Evolutionary conservation across 1,140 invertebrate genomes (phyloP).

Genomic region (Formica exsecta): DNA sequence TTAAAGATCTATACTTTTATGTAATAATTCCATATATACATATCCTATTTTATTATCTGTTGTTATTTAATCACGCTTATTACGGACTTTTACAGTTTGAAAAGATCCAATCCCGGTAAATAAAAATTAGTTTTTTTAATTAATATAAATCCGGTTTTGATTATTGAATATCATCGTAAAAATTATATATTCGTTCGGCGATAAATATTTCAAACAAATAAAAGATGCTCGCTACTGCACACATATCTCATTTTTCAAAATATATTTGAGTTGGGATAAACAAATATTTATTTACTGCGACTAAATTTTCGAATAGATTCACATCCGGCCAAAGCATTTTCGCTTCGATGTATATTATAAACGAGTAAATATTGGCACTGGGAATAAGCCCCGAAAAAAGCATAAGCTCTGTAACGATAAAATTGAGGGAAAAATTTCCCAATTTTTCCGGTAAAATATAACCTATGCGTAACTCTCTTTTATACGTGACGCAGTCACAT

Average conservation of each 20-base stretch:
- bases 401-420: conserved; percentile 64
- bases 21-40: neutral
- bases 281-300: conserved; percentile 65
- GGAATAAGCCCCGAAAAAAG: conserved; percentile 62
- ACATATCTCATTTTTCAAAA: conserved; percentile 61
- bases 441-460: conserved; percentile 62
- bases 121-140: conserved; percentile 50
- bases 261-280: conserved; percentile 63
- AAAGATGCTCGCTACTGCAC: conserved; percentile 41
- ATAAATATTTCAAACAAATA: conserved; percentile 63
- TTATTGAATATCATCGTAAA: conserved; percentile 54
- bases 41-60: neutral
- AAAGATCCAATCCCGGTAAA: conserved; percentile 18
- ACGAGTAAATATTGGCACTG: conserved; percentile 62
- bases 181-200: conserved; percentile 51
- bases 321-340: conserved; percentile 62
- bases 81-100: neutral
- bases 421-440: conserved; percentile 64
- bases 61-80: neutral
- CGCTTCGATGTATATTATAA: conserved; percentile 64
- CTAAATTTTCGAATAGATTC: conserved; percentile 64
- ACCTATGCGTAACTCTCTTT: conserved; percentile 52
- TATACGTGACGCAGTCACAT: conserved; percentile 43
- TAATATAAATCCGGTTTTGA: conserved; percentile 42
- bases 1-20: neutral